Evolutionary conservation across 1,140 invertebrate species (phyloP).

Genomic region (Mamestra configurata): DNA sequence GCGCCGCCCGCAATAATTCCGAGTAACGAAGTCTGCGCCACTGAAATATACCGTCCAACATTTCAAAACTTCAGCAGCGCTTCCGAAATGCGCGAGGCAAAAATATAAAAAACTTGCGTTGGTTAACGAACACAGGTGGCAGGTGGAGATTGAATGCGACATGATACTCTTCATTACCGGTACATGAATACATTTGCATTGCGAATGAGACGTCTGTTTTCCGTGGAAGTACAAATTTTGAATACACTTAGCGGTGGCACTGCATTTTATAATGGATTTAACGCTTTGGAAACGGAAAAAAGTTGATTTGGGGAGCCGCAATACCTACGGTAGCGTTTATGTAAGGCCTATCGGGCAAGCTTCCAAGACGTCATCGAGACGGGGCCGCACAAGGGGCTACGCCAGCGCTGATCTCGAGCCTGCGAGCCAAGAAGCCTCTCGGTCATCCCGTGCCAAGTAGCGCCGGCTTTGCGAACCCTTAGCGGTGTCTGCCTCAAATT

Average conservation of each 20-base stretch:
- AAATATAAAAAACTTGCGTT: constrained; percentile 44
- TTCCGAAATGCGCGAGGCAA: constrained; percentile 43
- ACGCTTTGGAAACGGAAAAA: constrained; percentile 46
- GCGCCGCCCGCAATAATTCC: constrained; percentile 38
- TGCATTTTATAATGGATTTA: constrained; percentile 27
- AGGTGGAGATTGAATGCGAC: constrained; percentile 50
- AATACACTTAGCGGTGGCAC: constrained; percentile 5
- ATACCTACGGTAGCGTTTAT: constrained; percentile 75
- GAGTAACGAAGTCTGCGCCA: constrained; percentile 21
- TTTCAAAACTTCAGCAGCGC: constrained; percentile 50
- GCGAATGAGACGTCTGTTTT: constrained; percentile 42
- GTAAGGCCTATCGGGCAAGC: constrained; percentile 79
- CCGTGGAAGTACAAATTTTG: constrained; percentile 7
- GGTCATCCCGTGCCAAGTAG: constrained; percentile 71
- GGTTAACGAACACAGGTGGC: constrained; percentile 47
- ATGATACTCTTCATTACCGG: constrained; percentile 50
- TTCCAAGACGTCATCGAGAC: constrained; percentile 74
- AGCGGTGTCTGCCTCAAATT: constrained; percentile 36
- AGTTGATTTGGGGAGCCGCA: constrained; percentile 54
- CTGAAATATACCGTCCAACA: constrained; percentile 49
- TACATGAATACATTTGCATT: constrained; percentile 49
- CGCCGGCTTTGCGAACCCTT: constrained; percentile 52
- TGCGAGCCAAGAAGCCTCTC: constrained; percentile 70
- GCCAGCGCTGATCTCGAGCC: constrained; percentile 58
- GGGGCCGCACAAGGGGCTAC: constrained; percentile 56